Evolutionary conservation across 2,888 invertebrate species (phyloP).

Genomic region (Drosophila meridiana): DNA sequence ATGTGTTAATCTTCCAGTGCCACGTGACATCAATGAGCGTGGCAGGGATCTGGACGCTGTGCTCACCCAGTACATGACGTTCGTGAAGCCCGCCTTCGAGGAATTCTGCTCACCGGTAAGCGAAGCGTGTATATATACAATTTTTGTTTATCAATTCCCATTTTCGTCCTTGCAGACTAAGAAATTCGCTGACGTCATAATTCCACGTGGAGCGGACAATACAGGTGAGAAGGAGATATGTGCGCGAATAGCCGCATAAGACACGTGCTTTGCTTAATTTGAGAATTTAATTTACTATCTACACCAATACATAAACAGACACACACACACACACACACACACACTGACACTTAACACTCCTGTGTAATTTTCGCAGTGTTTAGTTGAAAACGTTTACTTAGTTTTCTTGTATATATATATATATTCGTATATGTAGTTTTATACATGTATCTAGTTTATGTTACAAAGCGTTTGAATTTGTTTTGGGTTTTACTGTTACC

Average conservation of each 20-base stretch:
- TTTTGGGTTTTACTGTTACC: slow-evolving; percentile 33
- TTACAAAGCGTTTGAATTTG: slow-evolving; percentile 11
- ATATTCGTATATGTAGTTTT: slow-evolving; percentile 16
- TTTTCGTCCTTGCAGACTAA: slow-evolving; percentile 91
- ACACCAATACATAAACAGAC: slow-evolving; percentile 5
- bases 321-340: slow-evolving; percentile 7
- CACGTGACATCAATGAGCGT: slow-evolving; percentile 97
- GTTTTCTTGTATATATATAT: slow-evolving; percentile 32
- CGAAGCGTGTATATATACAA: neutral
- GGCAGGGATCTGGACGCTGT: slow-evolving; percentile 97
- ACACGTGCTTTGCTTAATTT: slow-evolving; percentile 51
- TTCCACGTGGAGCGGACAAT: slow-evolving; percentile 99
- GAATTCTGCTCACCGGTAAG: slow-evolving; percentile 98
- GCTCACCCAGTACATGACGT: slow-evolving; percentile 97
- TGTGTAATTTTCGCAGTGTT: slow-evolving; percentile 53
- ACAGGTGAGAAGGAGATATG: slow-evolving; percentile 88
- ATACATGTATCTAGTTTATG: slow-evolving; percentile 36
- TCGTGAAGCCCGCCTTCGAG: slow-evolving; percentile 99
- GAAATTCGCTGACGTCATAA: slow-evolving; percentile 99
- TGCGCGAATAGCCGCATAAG: neutral
- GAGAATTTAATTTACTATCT: slow-evolving; percentile 26
- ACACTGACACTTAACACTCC: slow-evolving; percentile 16
- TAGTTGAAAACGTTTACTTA: slow-evolving; percentile 34
- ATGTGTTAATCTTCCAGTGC: slow-evolving; percentile 88
- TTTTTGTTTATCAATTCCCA: neutral